phyloP scores from a whole-genome alignment of 2,888 invertebrate species.

The Marronus borbonicus region DNA sequence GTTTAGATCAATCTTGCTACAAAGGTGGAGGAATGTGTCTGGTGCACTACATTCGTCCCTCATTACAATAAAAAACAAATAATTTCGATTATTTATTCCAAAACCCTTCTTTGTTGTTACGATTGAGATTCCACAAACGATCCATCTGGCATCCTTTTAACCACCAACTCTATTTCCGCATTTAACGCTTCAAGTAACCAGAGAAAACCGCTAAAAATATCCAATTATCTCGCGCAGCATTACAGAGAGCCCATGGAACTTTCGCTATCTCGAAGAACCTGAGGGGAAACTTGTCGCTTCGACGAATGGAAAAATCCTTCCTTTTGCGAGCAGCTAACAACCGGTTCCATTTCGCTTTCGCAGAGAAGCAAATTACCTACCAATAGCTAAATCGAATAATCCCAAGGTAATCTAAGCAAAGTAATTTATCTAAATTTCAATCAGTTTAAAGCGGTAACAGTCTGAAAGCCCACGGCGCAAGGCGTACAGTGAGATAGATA shows the following conservation, averaged over 20 bases:
- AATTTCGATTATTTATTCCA: too few relatives aligned
- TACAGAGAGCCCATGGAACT: not conserved
- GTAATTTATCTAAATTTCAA: constrained; percentile 63
- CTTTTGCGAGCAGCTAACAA: constrained; percentile 9
- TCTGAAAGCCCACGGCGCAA: too few relatives aligned
- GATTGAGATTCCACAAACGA: too few relatives aligned
- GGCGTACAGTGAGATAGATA: too few relatives aligned
- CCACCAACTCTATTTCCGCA: not conserved
- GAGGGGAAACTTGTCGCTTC: constrained; percentile 12
- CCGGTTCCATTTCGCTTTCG: constrained; percentile 4
- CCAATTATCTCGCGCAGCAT: constrained; percentile 23
- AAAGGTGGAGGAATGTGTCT: too few relatives aligned
- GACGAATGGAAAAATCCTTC: constrained; percentile 5
- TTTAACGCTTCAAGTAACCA: not conserved
- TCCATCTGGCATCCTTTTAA: too few relatives aligned
- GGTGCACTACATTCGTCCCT: too few relatives aligned
- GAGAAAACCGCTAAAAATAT: not conserved
- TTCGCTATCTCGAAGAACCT: constrained; percentile 20
- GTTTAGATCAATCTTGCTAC: too few relatives aligned
- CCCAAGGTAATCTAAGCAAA: constrained; percentile 57
- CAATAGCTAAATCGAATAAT: constrained; percentile 56
- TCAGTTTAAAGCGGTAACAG: constrained; percentile 58
- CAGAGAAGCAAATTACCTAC: constrained; percentile 36
- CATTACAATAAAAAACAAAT: too few relatives aligned
- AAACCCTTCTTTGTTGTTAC: too few relatives aligned